Evolutionary conservation across 2,888 invertebrate species (phyloP).

Genomic region (Ichneumoninae sp.): DNA sequence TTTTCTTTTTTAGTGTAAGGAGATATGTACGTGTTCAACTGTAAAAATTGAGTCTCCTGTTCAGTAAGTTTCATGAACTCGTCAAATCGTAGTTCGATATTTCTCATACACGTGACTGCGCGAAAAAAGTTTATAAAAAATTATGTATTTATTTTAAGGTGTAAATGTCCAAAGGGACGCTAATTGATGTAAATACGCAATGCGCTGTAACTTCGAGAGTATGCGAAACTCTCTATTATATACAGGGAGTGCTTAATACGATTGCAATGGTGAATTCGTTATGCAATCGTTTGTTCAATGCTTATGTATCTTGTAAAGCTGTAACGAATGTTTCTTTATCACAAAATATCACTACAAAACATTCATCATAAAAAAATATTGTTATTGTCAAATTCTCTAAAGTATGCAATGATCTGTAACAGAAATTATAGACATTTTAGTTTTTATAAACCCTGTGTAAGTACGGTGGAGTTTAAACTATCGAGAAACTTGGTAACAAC

Average conservation of each 20-base stretch:
- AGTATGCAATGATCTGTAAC: conserved; percentile 6
- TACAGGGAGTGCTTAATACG: background rate
- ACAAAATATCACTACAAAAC: conserved; percentile 13
- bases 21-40: background rate
- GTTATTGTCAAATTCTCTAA: conserved; percentile 15
- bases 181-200: background rate
- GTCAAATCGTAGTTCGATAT: background rate
- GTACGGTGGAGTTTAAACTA: conserved; percentile 16
- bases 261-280: background rate
- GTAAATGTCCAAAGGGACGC: background rate
- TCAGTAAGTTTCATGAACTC: conserved; percentile 5
- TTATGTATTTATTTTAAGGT: conserved; percentile 8
- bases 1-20: no score
- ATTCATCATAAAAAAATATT: conserved; percentile 14
- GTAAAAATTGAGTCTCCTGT: background rate
- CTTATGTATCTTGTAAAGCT: conserved; percentile 27
- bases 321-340: conserved; percentile 11
- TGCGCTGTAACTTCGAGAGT: background rate
- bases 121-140: background rate
- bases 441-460: conserved; percentile 21
- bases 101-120: background rate
- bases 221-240: background rate
- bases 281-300: background rate
- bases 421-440: conserved; percentile 24
- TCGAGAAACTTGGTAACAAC: conserved; percentile 38